A percentile compares a stretch with the other conserved stretches of the same genome.
Evolutionary conservation across 2,113 vertebrate genomes (phyloP).

Genomic region (Bufo bufo): DNA sequence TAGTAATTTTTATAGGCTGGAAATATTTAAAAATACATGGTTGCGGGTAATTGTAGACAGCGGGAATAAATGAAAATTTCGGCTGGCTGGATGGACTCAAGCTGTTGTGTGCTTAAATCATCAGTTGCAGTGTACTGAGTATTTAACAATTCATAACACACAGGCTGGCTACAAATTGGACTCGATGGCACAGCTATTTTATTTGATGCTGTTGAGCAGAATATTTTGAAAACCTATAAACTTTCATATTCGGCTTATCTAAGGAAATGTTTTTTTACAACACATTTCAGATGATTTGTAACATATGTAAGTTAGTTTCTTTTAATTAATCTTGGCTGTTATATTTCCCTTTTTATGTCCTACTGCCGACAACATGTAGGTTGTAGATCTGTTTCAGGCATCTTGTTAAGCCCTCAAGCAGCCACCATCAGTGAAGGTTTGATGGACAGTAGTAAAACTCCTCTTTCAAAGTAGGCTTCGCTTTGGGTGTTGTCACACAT

Average conservation of each 20-base stretch:
- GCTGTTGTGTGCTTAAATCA: constrained; percentile 75
- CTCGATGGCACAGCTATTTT: constrained; percentile 68
- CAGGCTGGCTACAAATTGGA: constrained; percentile 71
- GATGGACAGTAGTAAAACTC: not conserved
- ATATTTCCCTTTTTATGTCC: not conserved
- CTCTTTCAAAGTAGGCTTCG: not conserved
- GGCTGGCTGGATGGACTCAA: constrained; percentile 73
- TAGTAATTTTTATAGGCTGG: constrained; percentile 87
- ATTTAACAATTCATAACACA: constrained; percentile 77
- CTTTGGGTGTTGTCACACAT: not conserved
- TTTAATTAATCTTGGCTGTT: constrained; percentile 37
- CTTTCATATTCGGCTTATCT: constrained; percentile 31
- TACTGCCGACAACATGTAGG: constrained; percentile 1
- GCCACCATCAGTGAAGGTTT: not conserved
- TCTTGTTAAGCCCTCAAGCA: not conserved
- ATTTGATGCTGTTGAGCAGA: constrained; percentile 54
- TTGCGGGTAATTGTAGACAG: constrained; percentile 86
- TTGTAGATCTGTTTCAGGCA: not conserved
- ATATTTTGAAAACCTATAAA: constrained; percentile 46
- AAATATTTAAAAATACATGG: constrained; percentile 91
- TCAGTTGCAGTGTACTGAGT: constrained; percentile 70
- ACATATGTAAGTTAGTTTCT: not conserved
- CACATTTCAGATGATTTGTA: constrained; percentile 25
- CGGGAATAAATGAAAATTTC: constrained; percentile 86
- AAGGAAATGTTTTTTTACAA: constrained; percentile 18